These are phyloP conservation scores for Enteromius paludinosus DNA, from an alignment of 2,797 vertebrate species.

Conservation along the genomic window DNA sequence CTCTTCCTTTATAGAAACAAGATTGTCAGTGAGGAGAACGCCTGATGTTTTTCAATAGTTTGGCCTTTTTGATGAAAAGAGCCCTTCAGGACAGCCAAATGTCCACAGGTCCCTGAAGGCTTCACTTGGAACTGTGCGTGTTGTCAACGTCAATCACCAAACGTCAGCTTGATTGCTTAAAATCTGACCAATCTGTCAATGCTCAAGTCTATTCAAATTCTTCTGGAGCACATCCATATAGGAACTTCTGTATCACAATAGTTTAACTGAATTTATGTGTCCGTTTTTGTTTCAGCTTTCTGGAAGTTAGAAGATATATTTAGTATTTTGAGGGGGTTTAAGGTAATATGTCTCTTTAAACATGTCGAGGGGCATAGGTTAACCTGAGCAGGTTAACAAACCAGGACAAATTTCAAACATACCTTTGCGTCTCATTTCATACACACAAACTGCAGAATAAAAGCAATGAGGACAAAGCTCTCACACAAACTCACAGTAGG, in stretches of 20 bases:
- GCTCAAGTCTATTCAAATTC: slow-evolving; percentile 9
- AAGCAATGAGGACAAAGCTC: slow-evolving; percentile 50
- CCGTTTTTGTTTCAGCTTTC: not conserved
- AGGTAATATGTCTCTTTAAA: slow-evolving; percentile 3
- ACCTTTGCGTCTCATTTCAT: slow-evolving; percentile 40
- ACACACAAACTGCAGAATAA: slow-evolving; percentile 27
- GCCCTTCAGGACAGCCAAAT: slow-evolving; percentile 64
- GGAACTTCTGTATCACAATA: not conserved
- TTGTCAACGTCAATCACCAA: slow-evolving; percentile 55
- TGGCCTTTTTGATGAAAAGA: slow-evolving; percentile 62
- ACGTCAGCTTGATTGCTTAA: slow-evolving; percentile 21
- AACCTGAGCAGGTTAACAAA: slow-evolving; percentile 8
- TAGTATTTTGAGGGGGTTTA: not conserved
- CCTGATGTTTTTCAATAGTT: slow-evolving; percentile 53
- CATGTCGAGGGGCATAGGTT: slow-evolving; percentile 4
- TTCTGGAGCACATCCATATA: not conserved
- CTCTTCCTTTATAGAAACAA: slow-evolving; percentile 47
- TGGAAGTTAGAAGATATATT: not conserved
- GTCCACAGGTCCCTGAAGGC: slow-evolving; percentile 56
- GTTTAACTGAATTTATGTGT: not conserved
- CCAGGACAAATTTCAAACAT: slow-evolving; percentile 32
- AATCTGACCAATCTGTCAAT: not conserved
- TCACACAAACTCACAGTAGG: slow-evolving; percentile 51
- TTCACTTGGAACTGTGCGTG: slow-evolving; percentile 59
- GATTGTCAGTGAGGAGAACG: slow-evolving; percentile 43